Base-by-base conservation (phyloP, 2,888 invertebrate genomes). In the Drosophila eohydei region DNA sequence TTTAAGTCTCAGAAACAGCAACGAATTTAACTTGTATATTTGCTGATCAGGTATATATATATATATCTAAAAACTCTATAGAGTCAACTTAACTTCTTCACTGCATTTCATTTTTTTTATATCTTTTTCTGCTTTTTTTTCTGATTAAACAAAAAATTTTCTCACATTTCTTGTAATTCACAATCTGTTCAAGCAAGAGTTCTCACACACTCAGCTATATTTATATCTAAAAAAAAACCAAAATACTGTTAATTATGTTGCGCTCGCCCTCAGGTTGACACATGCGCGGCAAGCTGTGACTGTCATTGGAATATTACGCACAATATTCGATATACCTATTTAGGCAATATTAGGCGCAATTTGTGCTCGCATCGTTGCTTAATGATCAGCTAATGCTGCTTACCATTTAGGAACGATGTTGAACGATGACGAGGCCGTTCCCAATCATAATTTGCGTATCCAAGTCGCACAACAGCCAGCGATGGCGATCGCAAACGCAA, bases 391-490 rank as follows among this genome's bases (percentile, higher is more conserved):
- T 76, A 72, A 76, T 76, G 64, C 59, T 62, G 64, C 68, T 72
- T 68, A 72, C 58, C 67, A 68, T 76, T 76, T 76, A 48, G 64
- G 43, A 56, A 21, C 51, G 59, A 36, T 16, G 50, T 14, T 30
- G 38, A 44, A 12, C 51, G 67, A 43, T 46, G 54, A 14, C 38
- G 63, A 51, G 34, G 66, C 3, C 67, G 63, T 55, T 55, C 58
- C 66, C 74, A 74, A 78, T 74, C 78, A 70, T 74, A 78, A 74
- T 78, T 78, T 78, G 77, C 78, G 77, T 77, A 77, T 66, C 62
- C 73, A 59, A 64, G 44, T 46, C 54, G 54, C 48, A 48, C 46
- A 46, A 21, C 26, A 16, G 64, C 59, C 65, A 62, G 58, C 64
- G 63, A 68, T 46, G 60, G 48, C 67, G 60, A 72, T 63, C 60